phyloP scores from a whole-genome alignment of 2,888 invertebrate genomes.

The Adineta ricciae region DNA sequence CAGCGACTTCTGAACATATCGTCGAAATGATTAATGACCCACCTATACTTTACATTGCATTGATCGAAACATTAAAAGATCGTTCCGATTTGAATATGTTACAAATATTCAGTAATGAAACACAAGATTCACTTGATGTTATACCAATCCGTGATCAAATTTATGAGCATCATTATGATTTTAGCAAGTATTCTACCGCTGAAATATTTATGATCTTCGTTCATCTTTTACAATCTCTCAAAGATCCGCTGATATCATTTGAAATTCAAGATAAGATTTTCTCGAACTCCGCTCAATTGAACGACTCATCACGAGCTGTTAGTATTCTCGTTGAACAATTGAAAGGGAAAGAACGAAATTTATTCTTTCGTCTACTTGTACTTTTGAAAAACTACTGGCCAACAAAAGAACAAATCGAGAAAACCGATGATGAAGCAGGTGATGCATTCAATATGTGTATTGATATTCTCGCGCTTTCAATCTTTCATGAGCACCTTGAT shows the following conservation, averaged over 20 bases:
- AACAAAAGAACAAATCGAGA: not conserved
- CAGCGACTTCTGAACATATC: not conserved
- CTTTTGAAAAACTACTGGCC: not conserved
- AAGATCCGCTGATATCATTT: not conserved
- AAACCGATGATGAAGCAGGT: not conserved
- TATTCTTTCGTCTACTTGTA: conserved; percentile 7
- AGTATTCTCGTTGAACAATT: not conserved
- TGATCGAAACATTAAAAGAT: not conserved
- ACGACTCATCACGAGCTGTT: not conserved
- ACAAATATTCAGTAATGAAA: not conserved
- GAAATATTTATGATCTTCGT: not conserved
- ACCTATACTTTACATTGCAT: not conserved
- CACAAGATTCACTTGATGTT: not conserved
- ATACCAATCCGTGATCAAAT: not conserved
- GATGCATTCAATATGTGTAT: not conserved
- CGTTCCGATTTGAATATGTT: not conserved
- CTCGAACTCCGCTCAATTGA: no score
- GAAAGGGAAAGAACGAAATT: not conserved
- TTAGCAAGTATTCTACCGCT: not conserved
- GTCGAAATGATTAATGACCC: not conserved
- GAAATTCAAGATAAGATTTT: conserved; percentile 7
- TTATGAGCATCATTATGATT: not conserved
- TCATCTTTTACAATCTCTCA: not conserved
- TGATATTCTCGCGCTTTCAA: not conserved
- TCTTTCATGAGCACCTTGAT: not conserved